Evolutionary conservation across 2,797 vertebrate species (phyloP), one percentile per base, ranked within the genome.

Genomic region (Pogoniulus pusillus): DNA sequence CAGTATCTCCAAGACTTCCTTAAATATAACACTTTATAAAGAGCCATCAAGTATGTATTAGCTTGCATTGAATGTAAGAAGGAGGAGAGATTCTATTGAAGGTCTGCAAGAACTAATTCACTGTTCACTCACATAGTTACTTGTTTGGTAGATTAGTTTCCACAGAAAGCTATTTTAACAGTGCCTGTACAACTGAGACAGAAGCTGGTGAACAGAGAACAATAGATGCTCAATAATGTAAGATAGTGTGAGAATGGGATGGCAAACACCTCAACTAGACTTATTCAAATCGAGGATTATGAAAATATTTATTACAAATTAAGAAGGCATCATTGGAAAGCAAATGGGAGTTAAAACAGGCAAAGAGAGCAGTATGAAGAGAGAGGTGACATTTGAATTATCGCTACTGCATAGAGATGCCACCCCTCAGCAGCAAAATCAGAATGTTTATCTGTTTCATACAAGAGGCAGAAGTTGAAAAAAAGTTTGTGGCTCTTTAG

Each of bases 121-220:
- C 66, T 82, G 82, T 75, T 90, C 47, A 26, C 30, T 91, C 79
- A 64, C 51, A 35, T 92, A 93, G 91, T 95, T 95, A 93, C 76
- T 95, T 75, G 78, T 94, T 87, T 94, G 95, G 91, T 82, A 96
- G 92, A 35, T 71, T 62, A 15, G 77, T 60, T 93, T 76, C 79
- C 89, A 81, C 90, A 78, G 82, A 95, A 91, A 85, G 62, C 59
- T n/a, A n/a, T 43, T 93, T 85, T 90, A 93, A 64, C 82, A 87
- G 60, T 60, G 82, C 82, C 89, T 91, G 89, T 41, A 83, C 47
- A 93, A 75, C 85, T 90, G 82, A 95, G 80, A 93, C 91, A 88
- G 94, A 93, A 62, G 78, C 74, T 85, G 90, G 85, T 87, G 82
- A 95, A 85, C 34, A 57, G 70, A 74, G 85, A 90, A 76, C 66